Evolutionary conservation across 2,113 vertebrate genomes (phyloP), one percentile per base, ranked within the genome.

Genomic region (Microcebus griseorufus): DNA sequence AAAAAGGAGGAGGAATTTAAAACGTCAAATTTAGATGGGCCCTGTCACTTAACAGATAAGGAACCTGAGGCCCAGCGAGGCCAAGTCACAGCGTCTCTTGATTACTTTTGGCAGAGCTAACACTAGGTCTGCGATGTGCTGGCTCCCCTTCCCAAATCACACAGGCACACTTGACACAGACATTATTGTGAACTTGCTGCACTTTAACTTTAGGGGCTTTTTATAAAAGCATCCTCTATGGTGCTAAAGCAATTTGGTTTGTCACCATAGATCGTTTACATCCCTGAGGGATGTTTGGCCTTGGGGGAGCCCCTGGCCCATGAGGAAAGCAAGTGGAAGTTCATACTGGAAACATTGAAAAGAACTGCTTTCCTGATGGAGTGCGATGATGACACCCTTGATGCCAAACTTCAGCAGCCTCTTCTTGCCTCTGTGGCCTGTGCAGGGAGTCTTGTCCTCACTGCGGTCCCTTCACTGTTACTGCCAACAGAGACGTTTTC

Each of bases 211-310:
- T 39, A 45, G 84, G 53, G 58, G 45, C 25, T n/a, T 58, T 72
- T 65, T 16, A 42, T 23, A 53, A 29, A 82, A 85, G 3, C 17
- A 73, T 42, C 58, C 48, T 90, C 75, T 67, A 39, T 58, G 51
- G 22, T 37, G 79, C 60, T 75, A 64, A 76, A 87, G 69, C 80
- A 72, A 1, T 90, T 78, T 90, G 76, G 45, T 51, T 75, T 79
- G 48, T 67, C 42, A 53, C 0, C 64, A 39, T 86, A 67, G 73
- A 42, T 27, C 45, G 7, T 32, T 93, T 37, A 85, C 18, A 32
- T 78, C 73, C 67, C 34, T 2, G 8, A 82, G 73, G 55, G 34
- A 48, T 70, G 17, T 69, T 78, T 87, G 81, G 23, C 27, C 62
- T 42, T n/a, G 6, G 12, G 60, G 39, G 14, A 34, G 23, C 22